Evolutionary conservation across 37 sponge, comb jelly and placozoan genomes (phyloP).

Genomic region (Eunapius fragilis): DNA sequence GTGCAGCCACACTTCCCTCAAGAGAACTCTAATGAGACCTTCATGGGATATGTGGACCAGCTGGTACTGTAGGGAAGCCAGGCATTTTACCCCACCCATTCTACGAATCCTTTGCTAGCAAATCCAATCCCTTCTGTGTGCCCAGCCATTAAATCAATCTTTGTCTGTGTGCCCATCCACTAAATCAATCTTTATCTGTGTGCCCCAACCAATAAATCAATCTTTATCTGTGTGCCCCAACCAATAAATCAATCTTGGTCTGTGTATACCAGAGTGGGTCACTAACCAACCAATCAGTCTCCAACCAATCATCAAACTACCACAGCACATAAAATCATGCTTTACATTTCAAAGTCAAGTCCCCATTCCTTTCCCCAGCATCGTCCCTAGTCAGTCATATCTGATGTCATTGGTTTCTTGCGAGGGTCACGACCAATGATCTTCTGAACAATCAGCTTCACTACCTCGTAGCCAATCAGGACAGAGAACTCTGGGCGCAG

Average conservation of each 20-base stretch:
- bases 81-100: not conserved
- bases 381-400: not conserved
- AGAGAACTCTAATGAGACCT: constrained; percentile 57
- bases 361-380: not conserved
- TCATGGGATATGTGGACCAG: constrained; percentile 68
- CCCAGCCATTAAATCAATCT: too few relatives aligned
- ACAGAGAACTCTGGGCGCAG: constrained; percentile 57
- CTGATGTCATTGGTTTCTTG: not conserved
- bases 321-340: not conserved
- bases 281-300: too few relatives aligned
- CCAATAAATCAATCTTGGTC: not conserved
- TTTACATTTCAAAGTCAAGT: not conserved
- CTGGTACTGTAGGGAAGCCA: not conserved
- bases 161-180: too few relatives aligned
- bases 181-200: not conserved
- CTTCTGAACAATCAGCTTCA: constrained; percentile 23
- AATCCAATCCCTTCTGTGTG: not conserved
- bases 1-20: constrained; percentile 68
- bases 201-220: not conserved
- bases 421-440: not conserved
- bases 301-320: not conserved
- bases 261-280: too few relatives aligned
- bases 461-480: constrained; percentile 37
- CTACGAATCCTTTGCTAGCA: too few relatives aligned
- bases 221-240: not conserved